phyloP scores from a whole-genome alignment of 2,797 vertebrate genomes.

The Cossypha caffra region DNA sequence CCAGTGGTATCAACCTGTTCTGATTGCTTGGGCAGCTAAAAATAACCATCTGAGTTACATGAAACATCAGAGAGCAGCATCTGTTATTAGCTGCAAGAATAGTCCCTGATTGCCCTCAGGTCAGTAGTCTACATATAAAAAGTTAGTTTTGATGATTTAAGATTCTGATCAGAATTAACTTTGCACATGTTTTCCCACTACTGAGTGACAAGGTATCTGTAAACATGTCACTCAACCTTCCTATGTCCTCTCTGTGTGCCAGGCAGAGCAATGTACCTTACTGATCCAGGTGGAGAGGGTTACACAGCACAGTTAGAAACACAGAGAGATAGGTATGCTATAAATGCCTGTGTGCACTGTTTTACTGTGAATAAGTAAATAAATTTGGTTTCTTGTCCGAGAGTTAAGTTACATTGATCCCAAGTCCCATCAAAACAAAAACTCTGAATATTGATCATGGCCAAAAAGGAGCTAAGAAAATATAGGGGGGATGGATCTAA shows the following conservation, averaged over 20 bases:
- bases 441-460: background rate
- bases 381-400: background rate
- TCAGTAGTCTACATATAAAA: background rate
- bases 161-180: background rate
- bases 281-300: background rate
- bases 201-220: background rate
- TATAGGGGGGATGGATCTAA: background rate
- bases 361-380: background rate
- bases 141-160: background rate
- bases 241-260: background rate
- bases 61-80: background rate
- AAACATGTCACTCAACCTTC: background rate
- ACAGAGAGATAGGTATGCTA: background rate
- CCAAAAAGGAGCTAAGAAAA: background rate
- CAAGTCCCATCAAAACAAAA: background rate
- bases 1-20: background rate
- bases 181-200: background rate
- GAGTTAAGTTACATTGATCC: background rate
- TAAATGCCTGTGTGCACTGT: background rate
- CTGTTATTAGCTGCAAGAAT: background rate
- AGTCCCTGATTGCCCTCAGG: background rate
- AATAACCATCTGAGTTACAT: background rate
- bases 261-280: accelerated
- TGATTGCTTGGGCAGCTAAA: background rate
- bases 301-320: background rate